Conservation (phyloP, 2,113 vertebrate genomes). For the Peucedramus taeniatus region DNA sequence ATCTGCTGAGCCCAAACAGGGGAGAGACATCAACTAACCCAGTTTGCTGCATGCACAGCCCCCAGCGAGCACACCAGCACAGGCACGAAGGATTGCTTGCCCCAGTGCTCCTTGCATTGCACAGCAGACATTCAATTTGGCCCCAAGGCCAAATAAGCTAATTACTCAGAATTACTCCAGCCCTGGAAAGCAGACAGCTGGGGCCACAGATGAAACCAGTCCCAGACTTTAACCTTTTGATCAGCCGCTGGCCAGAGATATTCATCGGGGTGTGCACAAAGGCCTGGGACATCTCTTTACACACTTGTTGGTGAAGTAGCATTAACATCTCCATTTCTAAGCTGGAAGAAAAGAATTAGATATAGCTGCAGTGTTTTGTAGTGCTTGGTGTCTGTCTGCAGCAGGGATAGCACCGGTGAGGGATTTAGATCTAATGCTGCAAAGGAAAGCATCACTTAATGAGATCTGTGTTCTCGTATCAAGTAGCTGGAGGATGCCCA, state of each 20-base stretch:
- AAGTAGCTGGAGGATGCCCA: not conserved
- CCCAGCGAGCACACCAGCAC: not conserved
- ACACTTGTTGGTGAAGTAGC: not conserved
- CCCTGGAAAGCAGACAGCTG: not conserved
- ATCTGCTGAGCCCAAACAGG: not conserved
- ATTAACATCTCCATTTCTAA: not conserved
- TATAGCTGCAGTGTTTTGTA: not conserved
- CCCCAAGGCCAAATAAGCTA: not conserved
- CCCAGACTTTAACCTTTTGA: not conserved
- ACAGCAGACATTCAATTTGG: not conserved
- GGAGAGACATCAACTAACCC: not conserved
- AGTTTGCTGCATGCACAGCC: not conserved
- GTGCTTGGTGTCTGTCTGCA: not conserved
- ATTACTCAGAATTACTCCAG: not conserved
- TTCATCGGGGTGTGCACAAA: not conserved
- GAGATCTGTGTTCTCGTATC: not conserved
- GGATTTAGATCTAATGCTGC: not conserved
- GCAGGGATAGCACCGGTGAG: not conserved
- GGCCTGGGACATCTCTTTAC: not conserved
- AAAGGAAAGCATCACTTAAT: not conserved
- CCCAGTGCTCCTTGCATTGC: not conserved
- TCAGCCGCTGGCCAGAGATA: not conserved
- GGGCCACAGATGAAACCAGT: not conserved
- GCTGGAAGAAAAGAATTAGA: not conserved
- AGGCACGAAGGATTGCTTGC: fast-evolving